Base-by-base conservation (phyloP, 2,113 vertebrate genomes). In the Istiophorus platypterus region DNA sequence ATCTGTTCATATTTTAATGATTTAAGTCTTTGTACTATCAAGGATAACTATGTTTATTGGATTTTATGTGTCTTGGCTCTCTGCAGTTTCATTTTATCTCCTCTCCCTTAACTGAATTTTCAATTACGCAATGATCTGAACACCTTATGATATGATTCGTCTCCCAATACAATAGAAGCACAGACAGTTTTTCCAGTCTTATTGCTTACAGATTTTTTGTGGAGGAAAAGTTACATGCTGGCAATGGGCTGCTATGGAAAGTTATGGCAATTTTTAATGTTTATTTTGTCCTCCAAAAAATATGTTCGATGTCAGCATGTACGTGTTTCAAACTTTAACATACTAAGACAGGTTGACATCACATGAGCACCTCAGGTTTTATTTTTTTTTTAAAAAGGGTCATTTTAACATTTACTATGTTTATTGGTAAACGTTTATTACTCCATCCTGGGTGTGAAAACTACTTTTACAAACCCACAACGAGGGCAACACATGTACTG, bases 51-150 rank as follows among this genome's bases (percentile, higher is more conserved):
- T 37, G 22, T 70, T 83, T 72, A 67, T 18, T 65, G 76, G 67
- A 64, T 82, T 74, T 47, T 70, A 34, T 68, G 75, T 49, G 68
- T 77, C 65, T 52, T 45, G 31, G 61, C 42, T 76, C 61, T 78
- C 59, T 61, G 52, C 68, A 64, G 62, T 87, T 85, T 88, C 29
- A 80, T 87, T 80, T 72, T 13, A 80, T 76, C 51, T 71, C 47
- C 78, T 82, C n/a, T 77, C 72, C 17, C 34, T 31, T 67, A 24
- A 82, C 82, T 71, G 73, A 18, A 70, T 79, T 86, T 83, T 86
- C 69, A 61, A 64, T 76, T 62, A 68, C 26, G 42, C 41, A 58
- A 49, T 78, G 69, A 85, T 82, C 41, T 41, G 7, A 85, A 73
- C 59, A 22, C 9, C 39, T 72, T 69, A 42, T 27, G 47, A n/a